Evolutionary conservation across 2,113 vertebrate species (phyloP).

Genomic region (Phyllostomus discolor): DNA sequence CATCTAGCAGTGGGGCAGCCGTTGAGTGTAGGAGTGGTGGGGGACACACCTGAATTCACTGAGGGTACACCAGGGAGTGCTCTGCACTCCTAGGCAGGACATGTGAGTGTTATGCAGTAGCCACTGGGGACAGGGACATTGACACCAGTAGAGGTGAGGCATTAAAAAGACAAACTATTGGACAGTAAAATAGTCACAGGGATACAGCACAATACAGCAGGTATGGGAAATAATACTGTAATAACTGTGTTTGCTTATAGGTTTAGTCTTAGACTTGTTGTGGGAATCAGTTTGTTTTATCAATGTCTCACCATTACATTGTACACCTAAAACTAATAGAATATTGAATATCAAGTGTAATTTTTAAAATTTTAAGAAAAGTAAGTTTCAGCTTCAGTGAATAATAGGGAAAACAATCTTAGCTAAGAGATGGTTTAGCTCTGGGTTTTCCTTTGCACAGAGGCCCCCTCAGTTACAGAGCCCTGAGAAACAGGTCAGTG

Average conservation of each 20-base stretch:
- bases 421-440: background rate
- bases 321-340: background rate
- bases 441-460: background rate
- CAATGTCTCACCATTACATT: too few relatives aligned
- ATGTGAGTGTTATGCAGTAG: background rate
- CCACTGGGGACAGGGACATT: background rate
- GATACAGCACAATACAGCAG: background rate
- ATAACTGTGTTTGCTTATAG: background rate
- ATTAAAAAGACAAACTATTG: background rate
- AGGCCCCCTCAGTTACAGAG: too few relatives aligned
- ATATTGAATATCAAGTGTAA: background rate
- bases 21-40: background rate
- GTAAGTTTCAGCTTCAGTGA: background rate
- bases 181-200: background rate
- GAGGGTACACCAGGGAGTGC: background rate
- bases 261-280: background rate
- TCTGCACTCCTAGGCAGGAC: background rate
- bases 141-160: background rate
- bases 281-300: background rate
- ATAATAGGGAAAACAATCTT: background rate
- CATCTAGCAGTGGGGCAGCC: background rate
- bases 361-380: too few relatives aligned
- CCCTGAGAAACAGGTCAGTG: too few relatives aligned
- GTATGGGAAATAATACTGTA: background rate
- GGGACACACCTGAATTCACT: background rate